Percentiles rank a stretch among this genome's conserved stretches.
phyloP scores from a whole-genome alignment of 2,797 vertebrate species.

The Takifugu ocellatus region DNA sequence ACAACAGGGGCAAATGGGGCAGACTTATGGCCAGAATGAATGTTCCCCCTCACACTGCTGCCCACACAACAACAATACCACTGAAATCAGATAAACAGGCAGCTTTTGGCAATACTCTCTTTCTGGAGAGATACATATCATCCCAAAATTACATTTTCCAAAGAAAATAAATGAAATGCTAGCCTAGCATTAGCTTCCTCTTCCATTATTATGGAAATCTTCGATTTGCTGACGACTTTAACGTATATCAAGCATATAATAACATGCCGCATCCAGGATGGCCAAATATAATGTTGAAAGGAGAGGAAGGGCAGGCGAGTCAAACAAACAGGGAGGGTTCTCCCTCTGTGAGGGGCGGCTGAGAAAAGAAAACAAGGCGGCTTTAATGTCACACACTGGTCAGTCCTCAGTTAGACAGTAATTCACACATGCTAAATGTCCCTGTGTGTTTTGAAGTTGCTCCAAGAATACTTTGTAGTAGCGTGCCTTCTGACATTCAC shows the following conservation, averaged over 20 bases:
- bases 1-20: slow-evolving; percentile 16
- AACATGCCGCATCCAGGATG: slow-evolving; percentile 4
- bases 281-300: slow-evolving; percentile 22
- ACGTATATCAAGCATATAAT: neutral
- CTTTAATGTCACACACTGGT: slow-evolving; percentile 12
- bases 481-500: slow-evolving; percentile 5
- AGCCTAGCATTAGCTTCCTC: slow-evolving; percentile 1
- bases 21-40: neutral
- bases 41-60: slow-evolving; percentile 13
- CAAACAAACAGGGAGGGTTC: slow-evolving; percentile 42
- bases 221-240: no score
- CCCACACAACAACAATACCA: neutral
- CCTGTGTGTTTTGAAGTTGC: slow-evolving; percentile 9
- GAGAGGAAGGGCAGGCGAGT: slow-evolving; percentile 29
- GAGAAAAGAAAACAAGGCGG: slow-evolving; percentile 4
- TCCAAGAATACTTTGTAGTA: neutral
- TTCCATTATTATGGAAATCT: no score
- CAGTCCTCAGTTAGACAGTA: neutral
- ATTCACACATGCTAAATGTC: slow-evolving; percentile 9
- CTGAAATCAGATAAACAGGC: neutral
- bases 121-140: neutral
- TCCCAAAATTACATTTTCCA: neutral
- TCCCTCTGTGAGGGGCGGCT: slow-evolving; percentile 21
- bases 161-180: neutral
- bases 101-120: neutral